Evolutionary conservation across 2,797 vertebrate genomes (phyloP), one percentile per base, ranked within the genome.

Genomic region (Pelochelys cantorii): DNA sequence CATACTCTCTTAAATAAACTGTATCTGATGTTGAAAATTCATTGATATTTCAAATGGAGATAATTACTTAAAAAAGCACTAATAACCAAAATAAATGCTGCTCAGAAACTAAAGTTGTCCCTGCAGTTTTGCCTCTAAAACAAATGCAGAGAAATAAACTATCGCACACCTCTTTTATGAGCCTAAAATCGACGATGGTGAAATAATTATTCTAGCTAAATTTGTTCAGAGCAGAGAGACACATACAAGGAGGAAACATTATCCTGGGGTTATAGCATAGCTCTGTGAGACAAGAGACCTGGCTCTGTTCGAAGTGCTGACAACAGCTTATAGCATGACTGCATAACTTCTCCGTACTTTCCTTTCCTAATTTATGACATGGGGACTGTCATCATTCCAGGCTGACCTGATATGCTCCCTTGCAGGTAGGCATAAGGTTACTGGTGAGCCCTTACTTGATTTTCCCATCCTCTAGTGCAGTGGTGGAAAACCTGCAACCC

Each of bases 1-100:
- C 11, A 29, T 80, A 83, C 65, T 71, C 74, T 59, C 71, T 92
- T n/a, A 83, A 93, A 94, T 88, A 91, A 97, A 95, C 59, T 62
- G 59, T 10, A 17, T 80, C 22, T 20, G 27, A 87, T 77, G 75
- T 75, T 8, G 42, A 71, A 42, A 94, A 92, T 34, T 81, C 22
- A 29, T 42, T 83, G 34, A 68, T 48, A 23, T 82, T 93, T 93
- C 25, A 87, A 22, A 86, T 62, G 12, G 89, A 1, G 5, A 48
- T 37, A 52, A 31, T 62, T 81, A 80, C 48, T 57, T 7, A 12
- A 90, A 93, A 85, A 81, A 27, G 60, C n/a, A 71, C 65, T 56
- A 42, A 34, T n/a, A 34, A 34, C 31, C 10, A 29, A 62, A 59
- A 86, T 81, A 88, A 87, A 56, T 42, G n/a, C 31, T n/a, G 7